Evolutionary conservation across 2,113 vertebrate genomes (phyloP).

Genomic region (Amia ocellicauda): DNA sequence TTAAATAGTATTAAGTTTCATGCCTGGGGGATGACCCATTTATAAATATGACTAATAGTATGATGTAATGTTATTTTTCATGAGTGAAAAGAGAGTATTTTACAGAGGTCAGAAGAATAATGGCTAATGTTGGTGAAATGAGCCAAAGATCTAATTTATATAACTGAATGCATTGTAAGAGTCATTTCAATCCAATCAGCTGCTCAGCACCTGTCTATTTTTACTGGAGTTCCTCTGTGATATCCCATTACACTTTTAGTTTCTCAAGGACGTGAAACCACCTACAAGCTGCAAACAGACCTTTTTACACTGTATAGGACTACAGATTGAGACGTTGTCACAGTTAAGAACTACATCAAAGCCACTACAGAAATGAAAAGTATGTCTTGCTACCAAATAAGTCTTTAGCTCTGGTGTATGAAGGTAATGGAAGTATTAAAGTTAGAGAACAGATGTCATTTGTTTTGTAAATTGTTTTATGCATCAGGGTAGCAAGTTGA

Average conservation of each 20-base stretch:
- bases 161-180: conserved; percentile 27
- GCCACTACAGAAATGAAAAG: too few relatives aligned
- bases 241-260: conserved; percentile 23
- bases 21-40: conserved; percentile 66
- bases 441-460: too few relatives aligned
- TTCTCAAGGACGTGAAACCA: neutral
- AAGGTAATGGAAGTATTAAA: too few relatives aligned
- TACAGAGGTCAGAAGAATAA: conserved; percentile 45
- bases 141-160: conserved; percentile 50
- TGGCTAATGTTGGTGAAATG: conserved; percentile 59
- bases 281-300: too few relatives aligned
- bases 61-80: conserved; percentile 90
- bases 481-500: too few relatives aligned
- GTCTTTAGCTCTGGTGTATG: too few relatives aligned
- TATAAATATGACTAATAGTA: conserved; percentile 69
- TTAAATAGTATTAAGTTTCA: conserved; percentile 85
- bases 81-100: conserved; percentile 64
- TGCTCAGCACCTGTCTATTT: conserved; percentile 44
- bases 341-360: too few relatives aligned
- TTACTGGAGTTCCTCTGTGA: conserved; percentile 21
- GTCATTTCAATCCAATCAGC: conserved; percentile 40
- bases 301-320: too few relatives aligned
- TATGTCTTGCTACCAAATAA: too few relatives aligned
- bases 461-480: too few relatives aligned
- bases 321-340: too few relatives aligned